Base-by-base conservation (phyloP, 2,113 vertebrate species). In the Etheostoma spectabile region DNA sequence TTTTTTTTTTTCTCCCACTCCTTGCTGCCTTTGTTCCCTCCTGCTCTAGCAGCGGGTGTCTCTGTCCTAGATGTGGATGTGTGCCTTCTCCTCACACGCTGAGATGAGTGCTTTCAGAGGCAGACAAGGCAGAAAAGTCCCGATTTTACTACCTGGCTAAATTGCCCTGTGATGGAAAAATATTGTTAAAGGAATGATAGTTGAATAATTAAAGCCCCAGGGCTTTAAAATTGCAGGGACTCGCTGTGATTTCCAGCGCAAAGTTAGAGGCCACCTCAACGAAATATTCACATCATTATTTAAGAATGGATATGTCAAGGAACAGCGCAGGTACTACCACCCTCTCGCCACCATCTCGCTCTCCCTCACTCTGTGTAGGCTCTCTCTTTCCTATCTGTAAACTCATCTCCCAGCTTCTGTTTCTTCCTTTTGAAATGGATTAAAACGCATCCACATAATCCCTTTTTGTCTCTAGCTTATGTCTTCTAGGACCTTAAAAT, bases 141-240 rank as follows among this genome's bases (percentile, higher is more conserved):
- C n/a, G 27, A 79, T 88, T 84, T 78, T 83, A 87, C 92, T 85
- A 94, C 87, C 90, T 91, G 91, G 83, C 86, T 92, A 92, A 94
- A 94, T 93, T 86, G 89, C 85, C 83, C 85, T 7, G 82, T 95
- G 95, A 95, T 95, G 95, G 95, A 94, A 95, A 93, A 95, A 95
- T 94, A 94, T 92, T 95, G 94, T 94, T 88, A 85, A 74, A 85
- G 89, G 93, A 93, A 89, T 80, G 79, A 93, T 86, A 88, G 82
- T 80, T 95, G 90, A 95, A 95, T 95, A 94, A 95, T 95, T 95
- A 84, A 95, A 93, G 78, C 82, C 72, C 70, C 13, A 0, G 63
- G 83, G 88, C 87, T 94, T 94, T 91, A 93, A 94, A 94, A 94
- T 94, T 93, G 93, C 93, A 95, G 82, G 64, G 76, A 72, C 75